Conservation (phyloP, 2,113 vertebrate genomes). For the Craseonycteris thonglongyai region DNA sequence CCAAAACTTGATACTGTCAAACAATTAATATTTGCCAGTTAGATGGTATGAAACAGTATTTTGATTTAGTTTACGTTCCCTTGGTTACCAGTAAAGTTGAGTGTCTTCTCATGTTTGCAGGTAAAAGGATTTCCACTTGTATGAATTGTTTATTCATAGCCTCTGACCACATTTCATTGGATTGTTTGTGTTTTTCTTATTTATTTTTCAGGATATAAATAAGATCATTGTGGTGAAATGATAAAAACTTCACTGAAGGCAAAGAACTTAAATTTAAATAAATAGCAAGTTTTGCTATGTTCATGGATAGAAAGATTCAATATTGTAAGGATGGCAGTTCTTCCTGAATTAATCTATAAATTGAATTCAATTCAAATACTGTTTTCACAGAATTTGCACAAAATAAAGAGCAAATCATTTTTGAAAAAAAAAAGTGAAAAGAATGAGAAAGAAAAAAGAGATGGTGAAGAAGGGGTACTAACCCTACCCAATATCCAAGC, state of each 20-base stretch:
- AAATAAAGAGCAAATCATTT: not conserved
- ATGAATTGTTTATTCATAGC: not conserved
- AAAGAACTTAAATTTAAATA: not conserved
- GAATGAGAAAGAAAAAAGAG: not conserved
- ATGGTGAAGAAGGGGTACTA: not conserved
- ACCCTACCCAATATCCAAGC: not conserved
- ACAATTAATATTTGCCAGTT: not conserved
- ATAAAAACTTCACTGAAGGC: not conserved
- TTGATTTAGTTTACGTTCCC: not conserved
- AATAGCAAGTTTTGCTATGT: not conserved
- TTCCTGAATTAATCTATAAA: no score
- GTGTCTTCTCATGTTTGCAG: not conserved
- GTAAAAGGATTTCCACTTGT: not conserved
- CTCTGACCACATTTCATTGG: not conserved
- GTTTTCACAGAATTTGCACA: not conserved
- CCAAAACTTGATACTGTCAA: not conserved
- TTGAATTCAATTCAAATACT: not conserved
- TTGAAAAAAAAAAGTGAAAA: not conserved
- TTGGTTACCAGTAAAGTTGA: not conserved
- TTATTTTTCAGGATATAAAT: not conserved
- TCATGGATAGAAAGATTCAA: no score
- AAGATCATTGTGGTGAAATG: not conserved
- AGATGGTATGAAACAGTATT: not conserved
- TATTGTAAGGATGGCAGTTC: no score
- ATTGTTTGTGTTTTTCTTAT: not conserved